Percentiles rank a stretch among this genome's conserved stretches.
Evolutionary conservation across 37 sponge, comb jelly and placozoan genomes (phyloP).

Genomic region (Dysidea cf. avara): DNA sequence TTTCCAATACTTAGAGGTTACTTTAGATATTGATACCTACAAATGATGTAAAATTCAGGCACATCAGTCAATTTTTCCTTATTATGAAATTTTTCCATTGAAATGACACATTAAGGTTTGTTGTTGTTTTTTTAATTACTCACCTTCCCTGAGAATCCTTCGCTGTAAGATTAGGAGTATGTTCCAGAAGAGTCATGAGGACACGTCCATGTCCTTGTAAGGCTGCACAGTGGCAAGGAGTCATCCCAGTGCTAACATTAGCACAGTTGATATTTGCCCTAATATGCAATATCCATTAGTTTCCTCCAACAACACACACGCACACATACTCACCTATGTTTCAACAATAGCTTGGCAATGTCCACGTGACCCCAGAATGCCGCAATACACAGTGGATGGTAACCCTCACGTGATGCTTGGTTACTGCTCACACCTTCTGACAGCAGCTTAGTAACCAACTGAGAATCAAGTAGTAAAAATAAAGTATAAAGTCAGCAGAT

Average conservation of each 20-base stretch:
- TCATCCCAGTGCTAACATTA: slow-evolving; percentile 64
- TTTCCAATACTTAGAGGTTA: too few species aligned
- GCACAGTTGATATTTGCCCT: slow-evolving; percentile 67
- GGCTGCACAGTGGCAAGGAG: slow-evolving; percentile 78
- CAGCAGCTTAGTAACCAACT: slow-evolving; percentile 27
- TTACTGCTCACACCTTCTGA: slow-evolving; percentile 34
- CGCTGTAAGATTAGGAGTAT: slow-evolving; percentile 36
- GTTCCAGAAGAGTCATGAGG: slow-evolving; percentile 44
- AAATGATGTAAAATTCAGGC: too few species aligned
- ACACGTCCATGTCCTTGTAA: slow-evolving; percentile 81
- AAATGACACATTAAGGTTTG: too few species aligned
- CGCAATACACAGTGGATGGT: slow-evolving; percentile 69
- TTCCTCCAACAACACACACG: too few species aligned
- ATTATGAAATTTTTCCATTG: too few species aligned
- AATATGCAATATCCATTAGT: not conserved
- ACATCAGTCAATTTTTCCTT: too few species aligned
- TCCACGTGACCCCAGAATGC: slow-evolving; percentile 82
- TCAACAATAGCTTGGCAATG: slow-evolving; percentile 52
- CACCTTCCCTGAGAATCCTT: slow-evolving; percentile 57
- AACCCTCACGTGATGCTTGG: slow-evolving; percentile 50
- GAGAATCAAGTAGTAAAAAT: not conserved
- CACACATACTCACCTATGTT: slow-evolving; percentile 27
- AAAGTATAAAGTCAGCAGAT: too few species aligned
- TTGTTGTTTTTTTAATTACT: slow-evolving; percentile 40
- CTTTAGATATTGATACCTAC: too few species aligned